Percentiles rank a stretch among this genome's conserved stretches.
Evolutionary conservation across 2,888 invertebrate species (phyloP).

Genomic region (Caradrina kadenii): DNA sequence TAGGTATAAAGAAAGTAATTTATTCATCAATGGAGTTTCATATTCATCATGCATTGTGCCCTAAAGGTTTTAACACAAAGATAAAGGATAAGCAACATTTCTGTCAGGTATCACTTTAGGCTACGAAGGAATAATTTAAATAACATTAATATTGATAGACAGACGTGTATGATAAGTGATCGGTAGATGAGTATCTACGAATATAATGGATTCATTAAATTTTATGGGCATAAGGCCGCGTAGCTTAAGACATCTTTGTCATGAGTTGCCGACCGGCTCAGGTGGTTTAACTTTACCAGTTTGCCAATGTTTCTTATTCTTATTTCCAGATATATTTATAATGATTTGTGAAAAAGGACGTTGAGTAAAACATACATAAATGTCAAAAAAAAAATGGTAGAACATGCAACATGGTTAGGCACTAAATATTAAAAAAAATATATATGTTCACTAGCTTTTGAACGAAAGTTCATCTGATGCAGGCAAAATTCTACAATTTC

Average conservation of each 20-base stretch:
- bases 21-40: constrained; percentile 1
- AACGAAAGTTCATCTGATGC: no score
- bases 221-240: constrained; percentile 1
- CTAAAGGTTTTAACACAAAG: constrained; percentile 7
- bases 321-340: neutral
- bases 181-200: constrained; percentile 23
- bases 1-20: neutral
- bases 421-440: no score
- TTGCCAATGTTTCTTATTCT: neutral
- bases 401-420: no score
- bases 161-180: constrained; percentile 32
- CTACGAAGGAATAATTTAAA: constrained; percentile 32
- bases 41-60: constrained; percentile 18
- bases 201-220: constrained; percentile 35
- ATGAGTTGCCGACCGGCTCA: neutral
- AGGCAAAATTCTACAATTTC: no score
- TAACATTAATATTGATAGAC: constrained; percentile 37
- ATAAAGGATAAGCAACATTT: constrained; percentile 17
- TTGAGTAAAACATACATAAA: no score
- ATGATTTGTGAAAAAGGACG: neutral
- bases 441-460: no score
- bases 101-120: constrained; percentile 33
- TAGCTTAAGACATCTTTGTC: constrained; percentile 12
- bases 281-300: neutral
- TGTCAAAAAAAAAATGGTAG: no score